These are phyloP conservation scores for Macrostomum lignano DNA, from an alignment of 1,140 invertebrate genomes.

Conservation along the genomic window DNA sequence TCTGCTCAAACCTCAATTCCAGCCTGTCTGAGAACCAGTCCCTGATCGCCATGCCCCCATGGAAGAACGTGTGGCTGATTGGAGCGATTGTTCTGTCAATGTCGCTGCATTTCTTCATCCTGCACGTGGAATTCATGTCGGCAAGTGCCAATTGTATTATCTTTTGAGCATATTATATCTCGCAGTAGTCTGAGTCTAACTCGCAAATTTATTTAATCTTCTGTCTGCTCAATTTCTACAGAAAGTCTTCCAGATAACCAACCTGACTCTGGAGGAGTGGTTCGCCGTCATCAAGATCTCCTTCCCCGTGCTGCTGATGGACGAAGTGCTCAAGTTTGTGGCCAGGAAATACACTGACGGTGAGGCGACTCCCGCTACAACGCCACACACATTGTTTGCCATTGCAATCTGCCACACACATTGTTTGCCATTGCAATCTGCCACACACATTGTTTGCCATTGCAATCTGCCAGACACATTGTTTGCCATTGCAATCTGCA, in stretches of 20 bases:
- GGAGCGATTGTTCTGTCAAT: conserved; percentile 91
- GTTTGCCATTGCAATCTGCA: no score
- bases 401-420: no score
- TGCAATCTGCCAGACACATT: no score
- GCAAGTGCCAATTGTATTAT: conserved; percentile 37
- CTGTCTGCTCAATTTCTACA: conserved; percentile 28
- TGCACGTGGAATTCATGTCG: conserved; percentile 87
- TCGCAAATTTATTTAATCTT: conserved; percentile 1
- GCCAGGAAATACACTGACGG: conserved; percentile 45
- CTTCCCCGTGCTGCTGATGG: conserved; percentile 84
- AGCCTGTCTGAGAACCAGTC: conserved; percentile 98
- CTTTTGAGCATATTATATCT: conserved; percentile 4
- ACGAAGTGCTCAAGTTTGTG: conserved; percentile 93
- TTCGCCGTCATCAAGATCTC: conserved; percentile 97
- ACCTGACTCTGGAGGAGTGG: conserved; percentile 73
- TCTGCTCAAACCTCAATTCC: conserved; percentile 6
- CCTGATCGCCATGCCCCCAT: conserved; percentile 82
- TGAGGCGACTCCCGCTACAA: no score
- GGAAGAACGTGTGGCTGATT: conserved; percentile 85
- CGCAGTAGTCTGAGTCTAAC: neutral
- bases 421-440: no score
- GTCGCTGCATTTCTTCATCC: conserved; percentile 94
- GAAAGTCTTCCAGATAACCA: conserved; percentile 97
- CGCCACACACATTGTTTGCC: no score
- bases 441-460: no score